A percentile compares a stretch with the other conserved stretches of the same genome.
phyloP scores from a whole-genome alignment of 2,797 vertebrate genomes.

The Pseudochaenichthys georgianus region DNA sequence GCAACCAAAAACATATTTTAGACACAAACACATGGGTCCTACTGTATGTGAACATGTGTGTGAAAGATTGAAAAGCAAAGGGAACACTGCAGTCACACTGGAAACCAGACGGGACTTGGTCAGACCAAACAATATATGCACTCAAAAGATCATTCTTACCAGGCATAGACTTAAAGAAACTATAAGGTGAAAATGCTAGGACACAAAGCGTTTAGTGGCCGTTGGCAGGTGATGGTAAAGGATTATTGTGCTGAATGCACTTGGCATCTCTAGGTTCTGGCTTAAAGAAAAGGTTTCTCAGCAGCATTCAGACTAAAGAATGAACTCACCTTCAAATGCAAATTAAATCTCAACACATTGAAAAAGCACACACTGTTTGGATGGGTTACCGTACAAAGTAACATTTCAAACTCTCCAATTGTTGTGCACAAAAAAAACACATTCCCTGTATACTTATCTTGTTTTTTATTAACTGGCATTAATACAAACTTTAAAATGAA shows the following conservation, averaged over 20 bases:
- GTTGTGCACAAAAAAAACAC: background rate
- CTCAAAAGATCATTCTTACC: conserved; percentile 44
- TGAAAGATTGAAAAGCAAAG: conserved; percentile 15
- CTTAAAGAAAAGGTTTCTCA: conserved; percentile 59
- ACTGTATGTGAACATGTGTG: conserved; percentile 6
- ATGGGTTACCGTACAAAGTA: conserved; percentile 5
- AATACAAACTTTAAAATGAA: background rate
- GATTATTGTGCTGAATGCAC: conserved; percentile 68
- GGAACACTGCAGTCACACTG: conserved; percentile 30
- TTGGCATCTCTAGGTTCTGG: conserved; percentile 42
- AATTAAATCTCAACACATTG: conserved; percentile 67
- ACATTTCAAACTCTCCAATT: conserved; percentile 3
- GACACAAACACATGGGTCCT: background rate
- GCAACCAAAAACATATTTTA: background rate
- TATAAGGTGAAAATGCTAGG: conserved; percentile 27
- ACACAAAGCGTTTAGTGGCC: conserved; percentile 51
- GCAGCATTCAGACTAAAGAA: conserved; percentile 60
- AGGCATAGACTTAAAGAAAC: conserved; percentile 47
- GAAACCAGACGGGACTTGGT: conserved; percentile 49
- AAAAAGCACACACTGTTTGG: conserved; percentile 26
- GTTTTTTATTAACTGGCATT: background rate
- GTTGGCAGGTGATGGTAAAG: conserved; percentile 67
- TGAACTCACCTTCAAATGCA: conserved; percentile 75
- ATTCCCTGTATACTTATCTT: background rate
- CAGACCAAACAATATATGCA: conserved; percentile 59